Conservation (phyloP, 2,797 vertebrate genomes). For the Enteromius fasciolatus region DNA sequence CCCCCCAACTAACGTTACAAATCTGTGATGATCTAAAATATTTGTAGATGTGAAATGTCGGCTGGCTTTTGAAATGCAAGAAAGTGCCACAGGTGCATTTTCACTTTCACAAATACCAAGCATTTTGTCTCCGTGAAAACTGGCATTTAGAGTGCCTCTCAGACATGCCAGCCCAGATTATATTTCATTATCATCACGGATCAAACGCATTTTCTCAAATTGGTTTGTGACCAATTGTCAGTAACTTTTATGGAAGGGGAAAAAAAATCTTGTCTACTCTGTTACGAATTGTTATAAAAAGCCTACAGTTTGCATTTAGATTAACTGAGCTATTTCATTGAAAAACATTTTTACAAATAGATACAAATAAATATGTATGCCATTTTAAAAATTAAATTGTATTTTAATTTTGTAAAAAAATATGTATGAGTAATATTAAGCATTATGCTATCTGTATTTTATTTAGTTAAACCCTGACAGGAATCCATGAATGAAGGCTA, state of each 20-base stretch:
- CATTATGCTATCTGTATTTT: background rate
- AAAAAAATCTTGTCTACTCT: background rate
- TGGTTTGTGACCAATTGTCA: slow-evolving; percentile 54
- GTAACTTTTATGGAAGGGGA: slow-evolving; percentile 30
- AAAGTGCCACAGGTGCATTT: slow-evolving; percentile 47
- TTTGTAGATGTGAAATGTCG: background rate
- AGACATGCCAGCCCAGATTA: slow-evolving; percentile 50
- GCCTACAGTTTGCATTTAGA: background rate
- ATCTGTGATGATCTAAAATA: background rate
- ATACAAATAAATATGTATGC: background rate
- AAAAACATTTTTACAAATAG: background rate
- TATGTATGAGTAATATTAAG: background rate
- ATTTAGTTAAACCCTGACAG: background rate
- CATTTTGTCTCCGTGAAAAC: slow-evolving; percentile 57
- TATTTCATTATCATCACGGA: slow-evolving; percentile 53
- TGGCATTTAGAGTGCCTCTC: slow-evolving; percentile 46
- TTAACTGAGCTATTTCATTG: background rate
- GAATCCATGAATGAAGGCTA: background rate
- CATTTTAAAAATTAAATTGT: background rate
- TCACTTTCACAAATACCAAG: slow-evolving; percentile 52
- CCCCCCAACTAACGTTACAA: background rate
- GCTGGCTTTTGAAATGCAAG: slow-evolving; percentile 20
- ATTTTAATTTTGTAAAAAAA: background rate
- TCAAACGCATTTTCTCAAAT: slow-evolving; percentile 54
- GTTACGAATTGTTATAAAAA: background rate